Conservation (phyloP, 2,113 vertebrate species). For the Brachirus orientalis region DNA sequence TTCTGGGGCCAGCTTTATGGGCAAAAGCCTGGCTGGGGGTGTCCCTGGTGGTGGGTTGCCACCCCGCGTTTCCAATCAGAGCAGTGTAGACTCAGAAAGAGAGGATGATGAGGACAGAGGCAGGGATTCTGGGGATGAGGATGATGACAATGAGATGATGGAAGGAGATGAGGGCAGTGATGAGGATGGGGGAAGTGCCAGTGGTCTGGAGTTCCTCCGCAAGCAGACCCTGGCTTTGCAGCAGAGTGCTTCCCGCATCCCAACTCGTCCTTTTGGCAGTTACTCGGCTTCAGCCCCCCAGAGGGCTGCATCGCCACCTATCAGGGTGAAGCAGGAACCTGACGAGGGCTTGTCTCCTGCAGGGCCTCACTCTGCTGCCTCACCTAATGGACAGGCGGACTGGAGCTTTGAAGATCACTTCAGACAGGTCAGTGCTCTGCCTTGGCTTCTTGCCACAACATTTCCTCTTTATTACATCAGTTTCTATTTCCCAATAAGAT, state of each 20-base stretch:
- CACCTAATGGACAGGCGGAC: constrained; percentile 81
- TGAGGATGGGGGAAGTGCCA: constrained; percentile 72
- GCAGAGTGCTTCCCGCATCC: constrained; percentile 76
- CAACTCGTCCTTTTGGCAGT: constrained; percentile 62
- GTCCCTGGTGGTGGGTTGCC: constrained; percentile 43
- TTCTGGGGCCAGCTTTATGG: constrained; percentile 77
- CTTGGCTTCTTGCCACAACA: not conserved
- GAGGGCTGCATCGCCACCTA: constrained; percentile 71
- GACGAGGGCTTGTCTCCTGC: constrained; percentile 84
- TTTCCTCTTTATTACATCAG: constrained; percentile 1
- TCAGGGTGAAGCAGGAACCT: constrained; percentile 88
- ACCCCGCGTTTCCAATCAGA: constrained; percentile 80
- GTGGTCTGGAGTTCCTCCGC: constrained; percentile 88
- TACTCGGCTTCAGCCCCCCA: constrained; percentile 69
- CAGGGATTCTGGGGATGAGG: constrained; percentile 80
- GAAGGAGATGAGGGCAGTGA: constrained; percentile 82
- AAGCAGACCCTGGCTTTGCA: constrained; percentile 86
- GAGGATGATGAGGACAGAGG: constrained; percentile 84
- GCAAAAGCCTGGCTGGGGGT: constrained; percentile 75
- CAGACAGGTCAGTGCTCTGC: constrained; percentile 88
- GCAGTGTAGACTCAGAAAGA: constrained; percentile 87
- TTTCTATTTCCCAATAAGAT: not conserved
- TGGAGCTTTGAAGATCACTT: constrained; percentile 91
- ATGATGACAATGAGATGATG: constrained; percentile 80
- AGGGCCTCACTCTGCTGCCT: constrained; percentile 71